Conservation (phyloP, 2,113 vertebrate species). For the Sakesphorus luctuosus region DNA sequence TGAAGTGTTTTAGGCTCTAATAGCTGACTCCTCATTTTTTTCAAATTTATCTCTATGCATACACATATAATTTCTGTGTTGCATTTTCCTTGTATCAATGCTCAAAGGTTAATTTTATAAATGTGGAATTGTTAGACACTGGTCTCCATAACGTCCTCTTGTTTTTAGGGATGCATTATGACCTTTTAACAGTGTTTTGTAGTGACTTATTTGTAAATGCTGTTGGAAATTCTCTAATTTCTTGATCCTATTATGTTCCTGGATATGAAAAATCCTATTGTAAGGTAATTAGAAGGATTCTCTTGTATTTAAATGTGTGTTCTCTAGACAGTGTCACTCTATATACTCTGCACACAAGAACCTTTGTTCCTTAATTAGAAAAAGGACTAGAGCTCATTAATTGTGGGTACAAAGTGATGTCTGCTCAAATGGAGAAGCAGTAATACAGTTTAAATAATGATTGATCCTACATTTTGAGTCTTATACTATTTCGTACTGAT, state of each 20-base stretch:
- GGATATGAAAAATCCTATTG: slow-evolving; percentile 76
- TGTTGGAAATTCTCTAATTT: slow-evolving; percentile 63
- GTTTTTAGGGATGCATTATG: slow-evolving; percentile 51
- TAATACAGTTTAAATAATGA: slow-evolving; percentile 58
- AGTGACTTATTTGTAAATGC: slow-evolving; percentile 74
- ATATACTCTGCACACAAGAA: slow-evolving; percentile 58
- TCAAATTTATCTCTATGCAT: background rate
- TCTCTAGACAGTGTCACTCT: slow-evolving; percentile 70
- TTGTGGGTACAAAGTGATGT: slow-evolving; percentile 71
- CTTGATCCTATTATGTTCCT: slow-evolving; percentile 68
- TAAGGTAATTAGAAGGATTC: slow-evolving; percentile 75
- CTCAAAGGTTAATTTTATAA: slow-evolving; percentile 61
- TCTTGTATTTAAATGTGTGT: slow-evolving; percentile 59
- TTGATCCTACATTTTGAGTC: slow-evolving; percentile 15
- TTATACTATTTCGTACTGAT: background rate
- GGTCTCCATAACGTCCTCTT: slow-evolving; percentile 12
- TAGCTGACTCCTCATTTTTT: slow-evolving; percentile 11
- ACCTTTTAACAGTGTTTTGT: slow-evolving; percentile 64
- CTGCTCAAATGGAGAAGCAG: slow-evolving; percentile 57
- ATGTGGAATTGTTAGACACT: slow-evolving; percentile 10
- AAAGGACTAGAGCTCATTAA: slow-evolving; percentile 74
- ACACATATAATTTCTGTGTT: slow-evolving; percentile 52
- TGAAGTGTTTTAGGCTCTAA: slow-evolving; percentile 50
- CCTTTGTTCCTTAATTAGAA: slow-evolving; percentile 80
- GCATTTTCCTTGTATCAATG: slow-evolving; percentile 4